Evolutionary conservation across 2,888 invertebrate species (phyloP).

Genomic region (Drosophila yooni): DNA sequence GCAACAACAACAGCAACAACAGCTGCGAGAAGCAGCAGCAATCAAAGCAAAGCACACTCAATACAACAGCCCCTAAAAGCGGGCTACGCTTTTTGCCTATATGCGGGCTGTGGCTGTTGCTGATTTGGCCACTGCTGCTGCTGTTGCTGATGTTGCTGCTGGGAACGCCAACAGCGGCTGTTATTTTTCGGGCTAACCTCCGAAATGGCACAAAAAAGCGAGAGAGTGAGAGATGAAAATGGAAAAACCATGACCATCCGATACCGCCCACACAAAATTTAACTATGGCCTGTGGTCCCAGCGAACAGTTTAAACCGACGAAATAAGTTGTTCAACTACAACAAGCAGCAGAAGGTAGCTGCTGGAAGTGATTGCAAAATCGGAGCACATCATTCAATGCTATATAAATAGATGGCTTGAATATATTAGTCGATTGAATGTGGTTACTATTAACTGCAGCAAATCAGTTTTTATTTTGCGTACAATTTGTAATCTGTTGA

Average conservation of each 20-base stretch:
- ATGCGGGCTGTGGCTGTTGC: slow-evolving; percentile 55
- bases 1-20: slow-evolving; percentile 36
- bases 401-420: background rate
- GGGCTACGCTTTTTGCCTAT: slow-evolving; percentile 54
- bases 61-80: slow-evolving; percentile 60
- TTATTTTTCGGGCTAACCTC: slow-evolving; percentile 39
- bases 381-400: background rate
- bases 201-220: slow-evolving; percentile 9
- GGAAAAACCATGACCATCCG: slow-evolving; percentile 30
- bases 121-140: slow-evolving; percentile 37
- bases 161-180: slow-evolving; percentile 62
- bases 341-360: slow-evolving; percentile 3
- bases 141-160: slow-evolving; percentile 46
- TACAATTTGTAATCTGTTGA: background rate
- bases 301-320: slow-evolving; percentile 18
- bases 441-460: background rate
- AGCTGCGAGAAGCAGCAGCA: slow-evolving; percentile 18
- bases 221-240: slow-evolving; percentile 13
- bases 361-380: slow-evolving; percentile 8
- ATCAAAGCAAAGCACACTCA: slow-evolving; percentile 59
- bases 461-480: background rate
- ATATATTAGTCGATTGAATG: background rate
- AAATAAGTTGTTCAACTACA: slow-evolving; percentile 22
- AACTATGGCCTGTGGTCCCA: slow-evolving; percentile 26
- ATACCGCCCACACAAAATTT: slow-evolving; percentile 18